These are phyloP conservation scores for Athrips mouffetella DNA, from an alignment of 2,888 invertebrate species.

Conservation along the genomic window DNA sequence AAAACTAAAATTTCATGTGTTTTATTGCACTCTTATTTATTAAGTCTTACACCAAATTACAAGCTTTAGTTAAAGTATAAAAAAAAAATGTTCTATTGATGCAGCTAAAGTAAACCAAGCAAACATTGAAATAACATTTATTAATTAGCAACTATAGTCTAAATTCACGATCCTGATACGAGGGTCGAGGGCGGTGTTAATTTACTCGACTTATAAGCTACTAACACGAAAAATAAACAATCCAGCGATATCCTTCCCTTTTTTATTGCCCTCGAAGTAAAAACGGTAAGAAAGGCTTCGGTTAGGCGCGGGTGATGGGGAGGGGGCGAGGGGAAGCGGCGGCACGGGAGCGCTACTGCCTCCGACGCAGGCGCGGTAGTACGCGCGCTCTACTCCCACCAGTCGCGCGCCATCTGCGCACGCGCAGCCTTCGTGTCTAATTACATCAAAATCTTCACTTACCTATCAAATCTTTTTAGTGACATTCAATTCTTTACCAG, in stretches of 20 bases:
- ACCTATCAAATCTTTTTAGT: conserved; percentile 32
- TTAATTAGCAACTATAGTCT: conserved; percentile 51
- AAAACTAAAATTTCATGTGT: conserved; percentile 23
- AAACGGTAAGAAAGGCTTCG: conserved; percentile 65
- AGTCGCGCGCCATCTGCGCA: conserved; percentile 65
- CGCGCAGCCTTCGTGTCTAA: conserved; percentile 54
- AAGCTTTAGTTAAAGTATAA: too few relatives aligned
- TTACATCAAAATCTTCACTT: conserved; percentile 39
- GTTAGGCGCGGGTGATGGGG: conserved; percentile 33
- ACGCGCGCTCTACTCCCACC: conserved; percentile 70
- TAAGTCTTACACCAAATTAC: too few relatives aligned
- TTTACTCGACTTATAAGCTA: conserved; percentile 73
- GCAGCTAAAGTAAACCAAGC: conserved; percentile 9
- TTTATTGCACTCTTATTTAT: too few relatives aligned
- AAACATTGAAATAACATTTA: conserved; percentile 32
- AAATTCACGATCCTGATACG: conserved; percentile 54
- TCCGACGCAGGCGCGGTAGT: conserved; percentile 64
- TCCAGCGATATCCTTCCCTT: conserved; percentile 68
- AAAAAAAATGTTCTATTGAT: too few relatives aligned
- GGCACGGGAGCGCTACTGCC: conserved; percentile 75
- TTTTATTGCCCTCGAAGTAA: conserved; percentile 70
- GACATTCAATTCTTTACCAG: conserved; percentile 24
- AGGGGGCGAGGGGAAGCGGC: conserved; percentile 38
- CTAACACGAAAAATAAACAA: conserved; percentile 77
- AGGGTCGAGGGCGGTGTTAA: conserved; percentile 61